These are phyloP conservation scores for Drosophila neocordata DNA, from an alignment of 1,140 invertebrate genomes.

Conservation along the genomic window DNA sequence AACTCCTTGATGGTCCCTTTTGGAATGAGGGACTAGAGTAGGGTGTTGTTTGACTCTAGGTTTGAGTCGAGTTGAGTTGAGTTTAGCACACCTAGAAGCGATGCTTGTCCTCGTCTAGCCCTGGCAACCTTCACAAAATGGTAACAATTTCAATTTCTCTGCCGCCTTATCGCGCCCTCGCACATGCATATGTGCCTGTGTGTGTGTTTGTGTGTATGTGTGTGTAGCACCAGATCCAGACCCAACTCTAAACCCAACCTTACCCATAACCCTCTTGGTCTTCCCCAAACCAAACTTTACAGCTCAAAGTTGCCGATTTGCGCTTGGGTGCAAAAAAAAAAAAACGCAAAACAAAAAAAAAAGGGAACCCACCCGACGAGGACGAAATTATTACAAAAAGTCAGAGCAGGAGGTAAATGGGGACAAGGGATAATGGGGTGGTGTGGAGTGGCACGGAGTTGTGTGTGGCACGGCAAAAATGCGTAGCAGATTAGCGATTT, in stretches of 20 bases:
- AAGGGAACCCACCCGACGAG: constrained; percentile 15
- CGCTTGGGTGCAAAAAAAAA: constrained; percentile 62
- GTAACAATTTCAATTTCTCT: constrained; percentile 79
- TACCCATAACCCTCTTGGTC: constrained; percentile 28
- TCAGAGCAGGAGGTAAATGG: constrained; percentile 7
- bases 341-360: constrained; percentile 14
- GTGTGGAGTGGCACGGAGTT: not conserved
- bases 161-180: constrained; percentile 76
- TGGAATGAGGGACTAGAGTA: not conserved
- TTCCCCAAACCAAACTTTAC: constrained; percentile 54
- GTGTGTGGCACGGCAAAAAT: constrained; percentile 67
- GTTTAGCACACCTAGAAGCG: constrained; percentile 61
- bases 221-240: constrained; percentile 6
- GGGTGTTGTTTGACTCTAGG: not conserved
- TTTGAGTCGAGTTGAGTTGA: not conserved
- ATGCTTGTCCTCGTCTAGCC: constrained; percentile 58
- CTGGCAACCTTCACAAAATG: constrained; percentile 74
- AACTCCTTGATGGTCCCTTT: constrained; percentile 35
- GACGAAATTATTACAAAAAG: constrained; percentile 69
- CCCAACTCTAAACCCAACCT: constrained; percentile 37
- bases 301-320: constrained; percentile 75
- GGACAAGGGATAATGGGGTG: not conserved
- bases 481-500: constrained; percentile 81
- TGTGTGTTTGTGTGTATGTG: not conserved
- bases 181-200: constrained; percentile 55